Evolutionary conservation across 1,140 invertebrate species (phyloP), one percentile per base, ranked within the genome.

Genomic region (Pollicipes pollicipes): DNA sequence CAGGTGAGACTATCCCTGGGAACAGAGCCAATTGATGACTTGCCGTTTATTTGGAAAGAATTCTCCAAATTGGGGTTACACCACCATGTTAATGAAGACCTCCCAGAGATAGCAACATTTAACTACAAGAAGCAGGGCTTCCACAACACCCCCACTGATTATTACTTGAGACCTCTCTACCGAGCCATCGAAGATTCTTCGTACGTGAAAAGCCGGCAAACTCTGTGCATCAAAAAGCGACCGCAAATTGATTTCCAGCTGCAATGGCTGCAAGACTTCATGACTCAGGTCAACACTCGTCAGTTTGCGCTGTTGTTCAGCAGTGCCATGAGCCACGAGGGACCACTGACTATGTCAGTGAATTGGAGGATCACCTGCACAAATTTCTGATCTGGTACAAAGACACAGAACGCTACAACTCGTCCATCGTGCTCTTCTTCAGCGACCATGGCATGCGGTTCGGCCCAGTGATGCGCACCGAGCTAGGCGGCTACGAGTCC

Each of bases 81-180:
- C 86, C 0, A 94, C 93, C 0, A 86, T 86, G 3, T 88, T 70
- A 88, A 83, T 0, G 92, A 95, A 82, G 92, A 95, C 78, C 82
- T 83, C 6, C 84, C 86, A 0, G 78, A 81, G 30, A 87, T 93
- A 35, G 87, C 87, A 6, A 88, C 88, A 0, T 95, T 93, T 75
- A 92, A 93, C 78, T 93, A 89, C 77, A 76, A 85, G 8, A 90
- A 88, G 77, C 80, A 82, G 64, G 92, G 92, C 0, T 95, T 95
- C 77, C 79, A 83, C 16, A 80, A 86, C 30, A 85, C 85, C 30
- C 91, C 93, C 0, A 89, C 88, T 0, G 89, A 94, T 77, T 93
- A 90, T 76, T 93, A 92, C 75, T 81, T 88, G 45, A 81, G 89
- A 64, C 88, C 89, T 0, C 91, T 90, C 77, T 85, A 89, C 74